Percentiles rank a stretch among this genome's conserved stretches.
phyloP scores from a whole-genome alignment of 2,797 vertebrate species.

The Leuciscus waleckii region DNA sequence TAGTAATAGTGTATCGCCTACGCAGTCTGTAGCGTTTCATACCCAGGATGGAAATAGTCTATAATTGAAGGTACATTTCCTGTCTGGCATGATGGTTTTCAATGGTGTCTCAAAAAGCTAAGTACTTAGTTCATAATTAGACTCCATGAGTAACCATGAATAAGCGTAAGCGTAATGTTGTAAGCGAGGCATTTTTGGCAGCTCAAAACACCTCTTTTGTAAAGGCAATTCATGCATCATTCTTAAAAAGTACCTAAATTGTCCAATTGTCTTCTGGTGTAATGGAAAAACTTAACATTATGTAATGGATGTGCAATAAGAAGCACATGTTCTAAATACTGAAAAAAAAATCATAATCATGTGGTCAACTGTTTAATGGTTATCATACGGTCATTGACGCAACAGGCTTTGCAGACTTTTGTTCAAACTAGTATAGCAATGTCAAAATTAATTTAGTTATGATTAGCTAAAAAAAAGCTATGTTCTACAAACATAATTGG shows the following conservation, averaged over 20 bases:
- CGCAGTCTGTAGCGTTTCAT: slow-evolving; percentile 20
- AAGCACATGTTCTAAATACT: neutral
- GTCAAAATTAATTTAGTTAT: neutral
- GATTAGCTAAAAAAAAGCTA: neutral
- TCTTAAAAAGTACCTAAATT: neutral
- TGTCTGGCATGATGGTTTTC: slow-evolving; percentile 42
- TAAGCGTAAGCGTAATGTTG: neutral
- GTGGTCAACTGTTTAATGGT: neutral
- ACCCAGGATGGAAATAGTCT: slow-evolving; percentile 24
- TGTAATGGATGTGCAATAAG: neutral
- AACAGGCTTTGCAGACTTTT: neutral
- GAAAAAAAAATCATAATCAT: neutral
- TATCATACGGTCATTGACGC: neutral
- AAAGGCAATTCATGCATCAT: neutral
- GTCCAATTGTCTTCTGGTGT: neutral
- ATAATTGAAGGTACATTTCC: slow-evolving; percentile 42
- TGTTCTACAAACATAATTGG: neutral
- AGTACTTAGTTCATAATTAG: slow-evolving; percentile 40
- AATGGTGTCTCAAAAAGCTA: slow-evolving; percentile 58
- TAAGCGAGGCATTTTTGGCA: neutral
- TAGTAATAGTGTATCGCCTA: slow-evolving; percentile 24
- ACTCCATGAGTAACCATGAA: slow-evolving; percentile 21
- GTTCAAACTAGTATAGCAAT: neutral
- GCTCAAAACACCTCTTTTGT: neutral
- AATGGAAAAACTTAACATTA: neutral